Percentiles rank a stretch among this genome's conserved stretches.
phyloP scores from a whole-genome alignment of 1,140 invertebrate species.

The Saccostrea glomerata region DNA sequence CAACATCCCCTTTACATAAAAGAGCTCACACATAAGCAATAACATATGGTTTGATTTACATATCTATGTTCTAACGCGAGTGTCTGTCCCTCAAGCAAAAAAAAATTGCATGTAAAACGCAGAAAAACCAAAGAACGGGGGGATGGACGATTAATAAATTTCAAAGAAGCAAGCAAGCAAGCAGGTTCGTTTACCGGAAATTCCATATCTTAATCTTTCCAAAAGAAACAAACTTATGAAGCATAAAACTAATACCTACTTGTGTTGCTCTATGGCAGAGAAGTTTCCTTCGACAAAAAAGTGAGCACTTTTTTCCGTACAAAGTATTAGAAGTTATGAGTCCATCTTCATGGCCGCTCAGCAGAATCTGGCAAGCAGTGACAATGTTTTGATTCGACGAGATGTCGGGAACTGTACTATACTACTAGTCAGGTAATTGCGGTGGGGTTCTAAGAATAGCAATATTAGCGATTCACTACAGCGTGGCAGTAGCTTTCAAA shows the following conservation, averaged over 20 bases:
- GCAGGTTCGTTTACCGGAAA: background rate
- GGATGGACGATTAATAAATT: background rate
- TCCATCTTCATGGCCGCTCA: conserved; percentile 15
- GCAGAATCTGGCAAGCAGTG: background rate
- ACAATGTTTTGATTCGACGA: conserved; percentile 17
- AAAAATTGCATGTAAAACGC: background rate
- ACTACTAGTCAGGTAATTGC: conserved; percentile 24
- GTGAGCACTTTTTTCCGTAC: background rate
- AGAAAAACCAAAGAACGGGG: background rate
- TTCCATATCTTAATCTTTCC: background rate
- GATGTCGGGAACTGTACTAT: conserved; percentile 24
- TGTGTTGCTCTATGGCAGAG: background rate
- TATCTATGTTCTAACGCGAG: background rate
- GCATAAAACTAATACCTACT: conserved; percentile 13
- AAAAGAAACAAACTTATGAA: background rate
- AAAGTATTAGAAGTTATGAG: conserved; percentile 7
- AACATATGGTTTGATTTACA: conserved; percentile 6
- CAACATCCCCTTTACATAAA: background rate
- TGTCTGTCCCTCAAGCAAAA: no score
- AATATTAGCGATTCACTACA: background rate
- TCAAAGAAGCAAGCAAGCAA: conserved; percentile 1
- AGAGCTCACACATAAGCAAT: background rate
- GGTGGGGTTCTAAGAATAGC: conserved; percentile 4
- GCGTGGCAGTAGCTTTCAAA: background rate
- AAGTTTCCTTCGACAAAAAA: background rate